These are phyloP conservation scores for Parazoanthus atlanticus DNA, from an alignment of 92 coral and sea anemone genomes.

Conservation along the genomic window DNA sequence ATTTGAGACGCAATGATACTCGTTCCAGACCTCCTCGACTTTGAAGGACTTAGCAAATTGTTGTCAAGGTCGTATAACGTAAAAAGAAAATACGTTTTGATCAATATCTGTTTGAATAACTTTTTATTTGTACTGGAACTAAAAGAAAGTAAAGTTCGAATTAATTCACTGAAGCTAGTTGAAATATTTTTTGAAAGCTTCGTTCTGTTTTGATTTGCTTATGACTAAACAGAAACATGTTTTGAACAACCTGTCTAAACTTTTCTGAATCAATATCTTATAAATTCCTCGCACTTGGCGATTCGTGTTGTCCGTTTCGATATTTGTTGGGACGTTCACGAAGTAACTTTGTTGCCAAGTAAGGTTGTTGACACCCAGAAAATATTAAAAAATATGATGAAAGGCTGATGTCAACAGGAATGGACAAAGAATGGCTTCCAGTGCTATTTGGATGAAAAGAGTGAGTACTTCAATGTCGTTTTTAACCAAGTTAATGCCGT, in stretches of 20 bases:
- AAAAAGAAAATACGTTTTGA: slow-evolving; percentile 6
- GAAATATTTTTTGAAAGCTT: not conserved
- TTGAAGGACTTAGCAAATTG: slow-evolving; percentile 5
- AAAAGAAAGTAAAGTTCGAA: too few species aligned
- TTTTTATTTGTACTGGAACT: not conserved
- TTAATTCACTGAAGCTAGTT: not conserved
- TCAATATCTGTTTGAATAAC: not conserved
- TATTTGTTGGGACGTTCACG: not conserved
- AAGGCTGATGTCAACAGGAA: not conserved
- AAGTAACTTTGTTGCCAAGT: not conserved
- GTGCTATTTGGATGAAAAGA: not conserved
- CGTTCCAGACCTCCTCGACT: slow-evolving; percentile 32
- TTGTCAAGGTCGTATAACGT: not conserved
- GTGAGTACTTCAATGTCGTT: not conserved
- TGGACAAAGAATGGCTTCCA: not conserved
- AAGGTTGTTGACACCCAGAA: slow-evolving; percentile 30
- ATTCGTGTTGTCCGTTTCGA: not conserved
- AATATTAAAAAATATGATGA: not conserved
- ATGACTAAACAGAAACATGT: not conserved
- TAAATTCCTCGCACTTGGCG: not conserved
- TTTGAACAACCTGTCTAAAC: not conserved
- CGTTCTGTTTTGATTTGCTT: too few species aligned
- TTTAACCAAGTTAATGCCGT: not conserved
- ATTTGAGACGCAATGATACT: slow-evolving; percentile 37
- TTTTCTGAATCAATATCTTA: not conserved